These are phyloP conservation scores for Apotomis betuletana DNA, from an alignment of 2,888 invertebrate genomes.

Conservation along the genomic window DNA sequence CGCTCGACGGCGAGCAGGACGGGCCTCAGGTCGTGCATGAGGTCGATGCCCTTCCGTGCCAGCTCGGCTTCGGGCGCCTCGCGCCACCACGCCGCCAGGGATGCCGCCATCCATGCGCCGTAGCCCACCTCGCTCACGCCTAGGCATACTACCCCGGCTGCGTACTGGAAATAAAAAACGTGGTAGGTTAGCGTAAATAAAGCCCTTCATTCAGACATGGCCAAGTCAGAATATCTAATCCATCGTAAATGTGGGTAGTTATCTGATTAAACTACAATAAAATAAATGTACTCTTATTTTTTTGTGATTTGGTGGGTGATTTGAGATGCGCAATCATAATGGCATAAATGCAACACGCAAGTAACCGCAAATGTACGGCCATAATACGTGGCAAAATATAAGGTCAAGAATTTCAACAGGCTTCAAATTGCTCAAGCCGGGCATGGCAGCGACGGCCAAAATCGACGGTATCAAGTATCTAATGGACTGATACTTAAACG, in stretches of 20 bases:
- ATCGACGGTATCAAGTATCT: neutral
- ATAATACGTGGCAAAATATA: no score
- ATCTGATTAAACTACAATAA: no score
- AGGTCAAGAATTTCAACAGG: neutral
- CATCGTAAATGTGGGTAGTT: no score
- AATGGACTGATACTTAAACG: neutral
- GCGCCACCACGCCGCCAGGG: constrained; percentile 77
- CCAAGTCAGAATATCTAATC: no score
- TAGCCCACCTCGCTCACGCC: constrained; percentile 73
- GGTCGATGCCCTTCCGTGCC: constrained; percentile 72
- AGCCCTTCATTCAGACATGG: neutral
- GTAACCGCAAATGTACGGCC: no score
- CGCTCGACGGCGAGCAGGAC: constrained; percentile 75
- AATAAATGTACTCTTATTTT: no score
- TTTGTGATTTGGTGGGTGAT: no score
- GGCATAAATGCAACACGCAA: no score
- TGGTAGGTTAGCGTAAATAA: neutral
- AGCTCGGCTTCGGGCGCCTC: constrained; percentile 74
- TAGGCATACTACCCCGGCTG: constrained; percentile 69
- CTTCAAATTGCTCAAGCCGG: neutral
- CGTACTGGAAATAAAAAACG: constrained; percentile 56
- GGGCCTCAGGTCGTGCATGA: constrained; percentile 78
- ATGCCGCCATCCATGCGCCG: constrained; percentile 77
- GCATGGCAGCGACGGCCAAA: neutral
- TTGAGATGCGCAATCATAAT: no score